Base-by-base conservation (phyloP, 2,888 invertebrate species). In the Steromphala cineraria region DNA sequence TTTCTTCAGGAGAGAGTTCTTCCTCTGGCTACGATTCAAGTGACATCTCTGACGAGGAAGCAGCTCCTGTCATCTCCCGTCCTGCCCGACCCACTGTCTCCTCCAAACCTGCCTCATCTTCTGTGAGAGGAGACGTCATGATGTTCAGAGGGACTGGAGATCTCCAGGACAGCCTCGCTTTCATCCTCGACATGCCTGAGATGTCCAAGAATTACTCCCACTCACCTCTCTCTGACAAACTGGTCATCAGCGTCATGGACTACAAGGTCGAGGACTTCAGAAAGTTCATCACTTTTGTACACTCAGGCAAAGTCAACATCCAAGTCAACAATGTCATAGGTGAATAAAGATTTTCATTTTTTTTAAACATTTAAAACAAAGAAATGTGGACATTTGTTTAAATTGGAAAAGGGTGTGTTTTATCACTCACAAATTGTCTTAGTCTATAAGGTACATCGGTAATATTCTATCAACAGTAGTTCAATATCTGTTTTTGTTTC, bases 271-370 rank as follows among this genome's bases (percentile, higher is more conserved):
- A 75, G 53, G 53, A 52, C 7, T 75, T 75, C 53, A 21, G 53
- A 52, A 53, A 31, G 24, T 53, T 75, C 28, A 53, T 75, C 53
- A 75, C 52, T 24, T 75, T 75, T 53, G 53, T 75, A 8, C 75
- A 75, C 10, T 75, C 53, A 1, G 75, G 75, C 7, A 75, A 75
- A 36, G 53, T 75, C 31, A 75, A 28, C 13, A 36, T 75, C 7
- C 53, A 75, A n/a, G 5, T 75, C 53, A 75, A 28, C n/a, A 13
- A 53, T 13, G 75, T 53, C 28, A 31, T 75, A 19, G 75, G 75
- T 75, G 24, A 36, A 53, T 53, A 7, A 7, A 15, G 24, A 13
- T 36, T n/a, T n/a, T 36, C 36, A 4, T 7, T 7, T 36, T 36
- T 7, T 4, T 7, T 4, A n/a, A n/a, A n/a, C n/a, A n/a, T n/a